Evolutionary conservation across 2,888 invertebrate genomes (phyloP).

Genomic region (Azorinus chamasolen): DNA sequence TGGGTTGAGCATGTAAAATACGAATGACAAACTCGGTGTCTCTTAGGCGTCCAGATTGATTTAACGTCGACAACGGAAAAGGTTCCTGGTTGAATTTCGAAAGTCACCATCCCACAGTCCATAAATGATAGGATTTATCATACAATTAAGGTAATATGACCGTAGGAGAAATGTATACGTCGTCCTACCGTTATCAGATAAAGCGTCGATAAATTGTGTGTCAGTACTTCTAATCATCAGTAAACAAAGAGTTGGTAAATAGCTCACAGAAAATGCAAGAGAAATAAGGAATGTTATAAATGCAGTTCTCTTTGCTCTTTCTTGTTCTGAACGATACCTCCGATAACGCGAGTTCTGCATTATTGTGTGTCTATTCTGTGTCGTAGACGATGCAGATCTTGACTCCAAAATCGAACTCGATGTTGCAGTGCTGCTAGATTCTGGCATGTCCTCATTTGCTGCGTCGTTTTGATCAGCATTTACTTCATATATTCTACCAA

Average conservation of each 20-base stretch:
- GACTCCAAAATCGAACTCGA: constrained; percentile 6
- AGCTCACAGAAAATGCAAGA: constrained; percentile 62
- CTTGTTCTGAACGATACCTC: constrained; percentile 5
- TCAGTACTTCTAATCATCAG: constrained; percentile 43
- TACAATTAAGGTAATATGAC: constrained; percentile 70
- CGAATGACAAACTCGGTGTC: too few relatives aligned
- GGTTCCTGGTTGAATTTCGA: constrained; percentile 24
- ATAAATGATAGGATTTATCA: constrained; percentile 75
- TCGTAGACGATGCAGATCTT: not conserved
- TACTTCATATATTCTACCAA: too few relatives aligned
- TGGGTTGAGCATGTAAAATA: too few relatives aligned
- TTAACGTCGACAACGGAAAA: too few relatives aligned
- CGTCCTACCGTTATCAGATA: constrained; percentile 43
- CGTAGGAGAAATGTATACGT: constrained; percentile 67
- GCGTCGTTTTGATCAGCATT: not conserved
- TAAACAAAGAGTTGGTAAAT: constrained; percentile 62
- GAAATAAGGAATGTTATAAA: constrained; percentile 67
- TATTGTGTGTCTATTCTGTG: not conserved
- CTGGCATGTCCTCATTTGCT: too few relatives aligned
- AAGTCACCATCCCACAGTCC: constrained; percentile 67
- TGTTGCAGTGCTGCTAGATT: not conserved
- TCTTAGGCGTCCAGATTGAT: too few relatives aligned
- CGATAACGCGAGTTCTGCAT: not conserved
- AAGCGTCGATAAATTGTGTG: constrained; percentile 44
- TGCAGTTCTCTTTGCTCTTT: constrained; percentile 59